Conservation (phyloP, 1,140 invertebrate species). For the Diuraphis noxia region DNA sequence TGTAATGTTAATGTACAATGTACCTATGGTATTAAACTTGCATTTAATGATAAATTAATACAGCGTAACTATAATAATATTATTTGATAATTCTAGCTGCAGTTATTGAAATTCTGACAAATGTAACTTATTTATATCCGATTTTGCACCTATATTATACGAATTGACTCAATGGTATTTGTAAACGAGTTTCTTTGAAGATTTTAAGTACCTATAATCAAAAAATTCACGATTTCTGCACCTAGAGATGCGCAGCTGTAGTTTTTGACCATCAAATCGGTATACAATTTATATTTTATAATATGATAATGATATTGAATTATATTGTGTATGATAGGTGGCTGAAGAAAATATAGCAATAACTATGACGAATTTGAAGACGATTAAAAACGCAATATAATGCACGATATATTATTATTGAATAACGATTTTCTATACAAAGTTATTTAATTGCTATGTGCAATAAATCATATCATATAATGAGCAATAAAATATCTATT, state of each 20-base stretch:
- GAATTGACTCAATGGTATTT: neutral
- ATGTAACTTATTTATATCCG: neutral
- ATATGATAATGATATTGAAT: neutral
- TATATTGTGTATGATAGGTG: neutral
- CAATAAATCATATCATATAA: neutral
- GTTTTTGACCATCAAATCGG: neutral
- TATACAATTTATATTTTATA: neutral
- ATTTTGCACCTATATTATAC: neutral
- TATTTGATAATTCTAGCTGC: neutral
- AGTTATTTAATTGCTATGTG: neutral
- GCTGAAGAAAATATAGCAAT: neutral
- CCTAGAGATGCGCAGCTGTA: neutral
- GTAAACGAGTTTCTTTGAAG: neutral
- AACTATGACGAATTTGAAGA: neutral
- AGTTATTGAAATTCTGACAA: too few species aligned
- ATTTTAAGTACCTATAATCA: too few species aligned
- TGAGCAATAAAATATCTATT: too few species aligned
- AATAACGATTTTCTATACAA: neutral
- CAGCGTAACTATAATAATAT: too few species aligned
- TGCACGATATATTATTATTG: neutral
- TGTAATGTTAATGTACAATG: too few species aligned
- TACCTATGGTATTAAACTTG: too few species aligned
- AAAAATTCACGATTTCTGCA: neutral
- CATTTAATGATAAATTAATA: too few species aligned
- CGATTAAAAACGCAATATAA: neutral